Base-by-base conservation (phyloP, 1,140 invertebrate species). In the Caenorhabditis brenneri region DNA sequence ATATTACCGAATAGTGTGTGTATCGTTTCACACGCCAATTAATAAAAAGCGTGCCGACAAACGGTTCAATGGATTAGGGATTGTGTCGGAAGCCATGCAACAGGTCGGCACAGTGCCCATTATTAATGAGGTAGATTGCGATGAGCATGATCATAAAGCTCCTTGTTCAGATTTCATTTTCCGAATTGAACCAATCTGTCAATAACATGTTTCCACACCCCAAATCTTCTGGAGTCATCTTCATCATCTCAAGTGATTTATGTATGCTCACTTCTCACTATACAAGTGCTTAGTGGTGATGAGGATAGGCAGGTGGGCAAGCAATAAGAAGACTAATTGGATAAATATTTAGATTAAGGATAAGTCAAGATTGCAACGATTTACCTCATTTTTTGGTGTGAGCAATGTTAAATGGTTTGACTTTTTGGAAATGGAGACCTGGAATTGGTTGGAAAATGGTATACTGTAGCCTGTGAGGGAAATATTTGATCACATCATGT, bases 21-120 rank as follows among this genome's bases (percentile, higher is more conserved):
- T 74, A 74, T 74, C 65, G 65, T 46, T 74, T 74, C 65, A 74
- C 65, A 74, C 65, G 65, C 19, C 65, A 74, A 74, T 74, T 74
- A 74, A 74, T 74, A n/a, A n/a, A n/a, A n/a, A n/a, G 65, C 36
- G 6, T 74, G 65, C 65, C 65, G 65, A 74, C 65, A 74, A 74
- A 74, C 53, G 39, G 39, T 42, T 42, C 39, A 55, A 29, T 15
- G 65, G 46, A 42, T 74, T 42, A 10, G 27, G 6, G 10, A 74
- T n/a, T n/a, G 65, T 74, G 65, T 36, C 58, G 58, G 58, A 74
- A 74, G 65, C 65, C 65, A 74, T 74, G 36, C 65, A 74, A 74
- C 65, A 74, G 36, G 65, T 74, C 65, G 65, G 65, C 65, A 39
- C 33, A 6, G n/a, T n/a, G n/a, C n/a, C n/a, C n/a, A 74, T 74